A percentile compares a stretch with the other conserved stretches of the same genome.
phyloP scores from a whole-genome alignment of 2,888 invertebrate genomes.

The Drosophila meridionalis region DNA sequence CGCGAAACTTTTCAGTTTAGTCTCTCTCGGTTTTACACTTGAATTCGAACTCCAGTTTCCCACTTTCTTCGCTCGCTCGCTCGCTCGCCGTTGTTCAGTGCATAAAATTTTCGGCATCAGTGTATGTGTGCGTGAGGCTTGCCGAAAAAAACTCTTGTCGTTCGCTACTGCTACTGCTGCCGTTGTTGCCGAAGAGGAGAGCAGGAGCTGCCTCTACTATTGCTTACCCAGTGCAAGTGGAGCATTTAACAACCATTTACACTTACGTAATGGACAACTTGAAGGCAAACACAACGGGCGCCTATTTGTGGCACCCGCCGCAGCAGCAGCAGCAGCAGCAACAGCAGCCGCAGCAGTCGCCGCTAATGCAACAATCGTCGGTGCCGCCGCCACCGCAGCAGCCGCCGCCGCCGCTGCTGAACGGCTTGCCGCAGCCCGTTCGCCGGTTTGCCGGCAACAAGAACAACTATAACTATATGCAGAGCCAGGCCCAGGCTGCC shows the following conservation, averaged over 20 bases:
- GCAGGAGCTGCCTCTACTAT: neutral
- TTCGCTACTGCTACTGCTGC: neutral
- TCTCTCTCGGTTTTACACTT: neutral
- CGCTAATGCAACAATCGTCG: constrained; percentile 36
- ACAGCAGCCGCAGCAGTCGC: constrained; percentile 19
- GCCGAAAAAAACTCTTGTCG: neutral
- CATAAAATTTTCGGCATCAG: neutral
- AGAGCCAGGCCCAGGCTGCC: constrained; percentile 26
- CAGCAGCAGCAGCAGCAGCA: constrained; percentile 20
- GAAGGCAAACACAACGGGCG: constrained; percentile 52
- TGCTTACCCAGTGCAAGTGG: neutral
- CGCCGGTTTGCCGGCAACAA: constrained; percentile 67
- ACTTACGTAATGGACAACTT: constrained; percentile 59
- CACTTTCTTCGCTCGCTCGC: neutral
- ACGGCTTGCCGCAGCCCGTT: constrained; percentile 31
- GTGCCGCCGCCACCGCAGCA: constrained; percentile 41
- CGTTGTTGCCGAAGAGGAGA: neutral
- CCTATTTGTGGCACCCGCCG: constrained; percentile 59
- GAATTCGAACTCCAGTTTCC: neutral
- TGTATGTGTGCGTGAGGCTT: neutral
- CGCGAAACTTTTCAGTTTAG: neutral
- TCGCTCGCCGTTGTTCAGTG: neutral
- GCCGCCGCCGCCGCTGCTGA: constrained; percentile 16
- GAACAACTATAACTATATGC: constrained; percentile 60
- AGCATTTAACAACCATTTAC: neutral